Base-by-base conservation (phyloP, 2,888 invertebrate species). In the Dryobotodes eremita region DNA sequence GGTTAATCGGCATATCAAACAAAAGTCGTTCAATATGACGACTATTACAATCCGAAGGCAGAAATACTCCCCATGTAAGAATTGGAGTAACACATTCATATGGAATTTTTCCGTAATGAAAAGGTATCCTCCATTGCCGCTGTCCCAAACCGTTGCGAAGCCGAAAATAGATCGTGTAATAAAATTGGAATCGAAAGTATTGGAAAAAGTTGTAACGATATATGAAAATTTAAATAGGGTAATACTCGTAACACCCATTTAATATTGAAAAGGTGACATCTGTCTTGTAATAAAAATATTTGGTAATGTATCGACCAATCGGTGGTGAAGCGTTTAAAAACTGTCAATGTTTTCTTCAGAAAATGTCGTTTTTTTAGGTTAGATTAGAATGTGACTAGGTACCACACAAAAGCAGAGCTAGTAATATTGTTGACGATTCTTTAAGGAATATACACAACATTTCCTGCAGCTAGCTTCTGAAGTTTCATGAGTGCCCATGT, bases 1-100 rank as follows among this genome's bases (percentile, higher is more conserved):
- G 75, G 46, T 76, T 79, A 82, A 75, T 78, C 64, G 36, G 48
- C 3, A 20, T 68, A 75, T 62, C 48, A 75, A 82, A 86, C 79
- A 77, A 83, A 85, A 78, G 70, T 86, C 79, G 50, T 86, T 78
- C 11, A 31, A 65, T 62, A 64, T 86, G 42, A 84, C 68, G 65
- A 79, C 72, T 75, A n/a, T 69, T 20, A 48, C 10, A 59, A 71
- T 48, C 57, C 42, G 26, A 71, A 61, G 13, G 55, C 53, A 36
- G 2, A 65, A 68, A 69, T 61, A 71, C 53, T 11, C 23, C 15
- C 1, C 11, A 72, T 48, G 2, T 23, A 46, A 13, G 55, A 26
- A 55, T 69, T 46, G 50, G 36, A 62, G 50, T 50, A 11, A 57
- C 62, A 57, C 31, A 71, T 61, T 69, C 7, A n/a, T 48, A 46